Conservation (phyloP, 2,113 vertebrate species). For the Macrotis lagotis region DNA sequence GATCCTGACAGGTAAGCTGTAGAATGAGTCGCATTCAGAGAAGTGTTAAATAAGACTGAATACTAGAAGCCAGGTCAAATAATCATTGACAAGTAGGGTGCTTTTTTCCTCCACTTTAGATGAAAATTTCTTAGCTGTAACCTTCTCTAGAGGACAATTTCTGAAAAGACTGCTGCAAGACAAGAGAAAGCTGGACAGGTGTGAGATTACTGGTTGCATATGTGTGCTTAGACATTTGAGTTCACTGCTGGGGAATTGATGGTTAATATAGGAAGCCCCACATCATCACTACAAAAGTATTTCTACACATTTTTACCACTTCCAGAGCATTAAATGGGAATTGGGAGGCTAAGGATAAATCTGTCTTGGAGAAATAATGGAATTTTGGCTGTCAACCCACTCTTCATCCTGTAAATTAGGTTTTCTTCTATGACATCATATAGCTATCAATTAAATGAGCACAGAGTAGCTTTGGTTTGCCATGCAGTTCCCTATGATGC, state of each 20-base stretch:
- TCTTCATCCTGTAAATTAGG: neutral
- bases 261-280: neutral
- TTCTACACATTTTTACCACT: neutral
- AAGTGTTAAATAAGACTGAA: neutral
- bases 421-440: neutral
- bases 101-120: neutral
- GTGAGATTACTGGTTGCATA: neutral
- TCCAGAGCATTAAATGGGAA: neutral
- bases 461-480: neutral
- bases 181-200: neutral
- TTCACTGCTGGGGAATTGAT: too few relatives aligned
- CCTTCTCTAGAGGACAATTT: neutral
- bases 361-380: neutral
- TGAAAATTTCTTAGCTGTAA: neutral
- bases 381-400: neutral
- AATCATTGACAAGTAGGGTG: neutral
- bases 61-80: neutral
- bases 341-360: neutral
- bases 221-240: too few relatives aligned
- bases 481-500: neutral
- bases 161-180: neutral
- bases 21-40: neutral
- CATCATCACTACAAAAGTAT: neutral
- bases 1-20: neutral
- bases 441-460: conserved; percentile 12